Base-by-base conservation (phyloP, 2,113 vertebrate species). In the Nycticorax nycticorax region DNA sequence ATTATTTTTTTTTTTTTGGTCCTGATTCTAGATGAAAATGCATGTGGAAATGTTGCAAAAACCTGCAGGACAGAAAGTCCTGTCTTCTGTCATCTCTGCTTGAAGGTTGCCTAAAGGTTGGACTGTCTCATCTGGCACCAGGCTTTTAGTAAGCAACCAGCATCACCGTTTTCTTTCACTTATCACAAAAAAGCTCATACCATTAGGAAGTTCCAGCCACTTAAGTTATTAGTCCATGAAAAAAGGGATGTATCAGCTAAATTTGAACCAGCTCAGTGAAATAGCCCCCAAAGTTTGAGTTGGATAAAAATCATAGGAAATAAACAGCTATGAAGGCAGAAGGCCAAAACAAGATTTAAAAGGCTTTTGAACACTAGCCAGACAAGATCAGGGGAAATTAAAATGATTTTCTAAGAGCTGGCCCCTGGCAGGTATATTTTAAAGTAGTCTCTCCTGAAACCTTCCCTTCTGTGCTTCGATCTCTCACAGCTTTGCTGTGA, bases 311-410 rank as follows among this genome's bases (percentile, higher is more conserved):
- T 82, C 45, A 82, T 59, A 82, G 50, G 26, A 95, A 94, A 95
- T 91, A 96, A 97, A 95, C 69, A 96, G 41, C 69, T 85, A 50
- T 33, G 48, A 84, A 92, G 92, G 95, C 89, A 94, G 53, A 82
- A 96, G n/a, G 77, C 96, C 95, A 95, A 92, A 95, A 79, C 32
- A 92, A 89, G 86, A 96, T 94, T 95, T 95, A 85, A 92, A 95
- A 95, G 53, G 66, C 23, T 95, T 86, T 93, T 96, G 91, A 97
- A 95, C 62, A 92, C 73, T 76, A 78, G 89, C 86, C 95, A 97
- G 86, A 79, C 21, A 69, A 89, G 80, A 95, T 79, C 39, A 39
- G 80, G 68, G 69, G 41, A 95, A 96, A 95, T 95, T 91, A 95
- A 95, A 95, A 89, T 83, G 0, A 91, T 89, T 93, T 95, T 89